Evolutionary conservation across 2,113 vertebrate species (phyloP), one percentile per base, ranked within the genome.

Genomic region (Mormyrus lacerda): DNA sequence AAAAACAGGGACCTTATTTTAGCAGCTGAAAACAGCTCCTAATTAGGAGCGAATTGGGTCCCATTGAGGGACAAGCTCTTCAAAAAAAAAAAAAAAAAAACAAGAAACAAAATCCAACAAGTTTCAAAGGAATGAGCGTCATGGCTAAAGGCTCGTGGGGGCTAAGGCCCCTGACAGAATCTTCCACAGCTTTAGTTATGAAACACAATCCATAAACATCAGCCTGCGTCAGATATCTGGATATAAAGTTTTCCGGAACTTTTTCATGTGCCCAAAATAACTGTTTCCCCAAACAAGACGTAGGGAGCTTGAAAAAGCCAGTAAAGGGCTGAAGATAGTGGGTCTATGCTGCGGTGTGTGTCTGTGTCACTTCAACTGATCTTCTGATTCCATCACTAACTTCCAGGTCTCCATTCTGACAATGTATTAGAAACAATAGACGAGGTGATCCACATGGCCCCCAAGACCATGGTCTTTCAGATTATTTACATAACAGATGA

Each of bases 31-130:
- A 92, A 89, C 21, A 85, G 61, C 89, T 89, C 89, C 89, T 92
- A 92, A 92, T 92, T 92, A 92, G 87, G 47, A 61, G 45, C 61
- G 55, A 90, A 35, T n/a, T 27, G 42, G 31, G 45, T 89, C 55
- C 79, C 50, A 31, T 44, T 39, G 39, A 51, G 53, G 21, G 73
- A 84, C 48, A 88, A 84, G 47, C 19, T 61, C 61, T 89, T 65
- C 47, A 51, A 53, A 87, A 53, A 51, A 87, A 3, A 51, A 53
- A 87, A 53, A 51, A 87, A 85, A 15, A 85, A 90, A 91, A 82
- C 90, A 88, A 92, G 90, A 91, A 92, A 90, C 35, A 92, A 91
- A 61, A 89, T 85, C 91, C 88, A 89, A 85, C 87, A 90, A 92
- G 88, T 91, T 92, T 90, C 88, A 92, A 90, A 91, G 90, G 55